Base-by-base conservation (phyloP, 1,140 invertebrate species). In the Cotesia typhae region DNA sequence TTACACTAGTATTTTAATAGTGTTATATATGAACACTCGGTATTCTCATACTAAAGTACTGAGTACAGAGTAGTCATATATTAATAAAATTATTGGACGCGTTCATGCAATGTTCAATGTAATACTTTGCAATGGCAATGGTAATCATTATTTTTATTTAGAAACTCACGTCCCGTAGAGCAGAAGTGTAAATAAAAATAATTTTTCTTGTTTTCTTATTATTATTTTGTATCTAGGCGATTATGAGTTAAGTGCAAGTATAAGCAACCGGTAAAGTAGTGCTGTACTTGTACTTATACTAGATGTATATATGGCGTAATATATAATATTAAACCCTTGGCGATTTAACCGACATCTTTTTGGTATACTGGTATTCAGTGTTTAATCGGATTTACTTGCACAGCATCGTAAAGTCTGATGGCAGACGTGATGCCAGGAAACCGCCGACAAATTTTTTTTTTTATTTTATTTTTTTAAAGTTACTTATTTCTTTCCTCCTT, bases 311-410 rank as follows among this genome's bases (percentile, higher is more conserved):
- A 28, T 28, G 28, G 28, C 41, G 10, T 47, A 47, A 47, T 47
- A 47, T 47, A 47, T 47, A 47, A 47, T 47, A 47, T 47, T 47
- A 47, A 47, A 47, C 41, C 10, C 41, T 47, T 7, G 38, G 41
- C 41, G 41, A 9, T 55, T 20, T 55, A 55, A n/a, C 53, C 53
- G 53, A 20, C 53, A 14, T 55, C 17, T 55, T 55, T 20, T 6
- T 47, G 41, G 28, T 28, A 28, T 28, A 28, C 57, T 20, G 64
- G 74, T 69, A 71, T 75, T 63, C 70, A 70, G 70, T 38, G 41
- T 72, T 75, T 75, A 75, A 75, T 75, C 74, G 74, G 74, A 75
- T 75, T 75, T 74, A 65, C 69, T 71, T 67, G 53, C 47, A 53
- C 53, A 37, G 52, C 41, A 66, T 70, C 67, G 61, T 70, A 70